Percentiles rank a stretch among this genome's conserved stretches.
Conservation (phyloP, 1,140 invertebrate species). For the Physella acuta region DNA sequence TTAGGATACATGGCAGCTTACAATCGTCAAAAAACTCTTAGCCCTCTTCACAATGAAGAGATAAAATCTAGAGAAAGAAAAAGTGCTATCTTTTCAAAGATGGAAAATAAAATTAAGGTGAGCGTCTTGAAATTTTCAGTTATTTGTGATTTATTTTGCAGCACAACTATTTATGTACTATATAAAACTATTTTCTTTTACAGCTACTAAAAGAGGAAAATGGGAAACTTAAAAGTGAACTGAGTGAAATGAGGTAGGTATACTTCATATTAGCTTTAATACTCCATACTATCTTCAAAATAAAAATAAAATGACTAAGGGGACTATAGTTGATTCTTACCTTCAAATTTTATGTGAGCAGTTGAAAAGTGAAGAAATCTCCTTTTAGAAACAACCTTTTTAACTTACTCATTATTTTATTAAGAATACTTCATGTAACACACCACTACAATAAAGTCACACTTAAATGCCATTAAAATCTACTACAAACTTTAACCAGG, state of each 20-base stretch:
- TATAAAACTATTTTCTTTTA: no score
- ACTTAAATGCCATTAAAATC: no score
- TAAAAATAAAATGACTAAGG: background rate
- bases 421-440: no score
- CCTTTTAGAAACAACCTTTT: background rate
- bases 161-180: no score
- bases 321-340: background rate
- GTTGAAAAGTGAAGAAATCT: background rate
- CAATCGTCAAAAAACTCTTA: constrained; percentile 15
- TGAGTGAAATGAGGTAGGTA: constrained; percentile 41
- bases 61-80: background rate
- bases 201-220: constrained; percentile 46
- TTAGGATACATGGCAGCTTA: constrained; percentile 4
- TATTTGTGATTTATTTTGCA: background rate
- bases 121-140: background rate
- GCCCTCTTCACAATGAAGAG: background rate
- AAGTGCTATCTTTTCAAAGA: constrained; percentile 25
- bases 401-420: no score
- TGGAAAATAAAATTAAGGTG: constrained; percentile 33
- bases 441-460: no score
- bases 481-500: no score
- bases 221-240: constrained; percentile 35
- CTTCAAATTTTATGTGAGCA: constrained; percentile 27
- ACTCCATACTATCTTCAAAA: background rate
- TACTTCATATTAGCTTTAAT: background rate